Conservation (phyloP, 2,797 vertebrate species). For the Muscicapa striata region DNA sequence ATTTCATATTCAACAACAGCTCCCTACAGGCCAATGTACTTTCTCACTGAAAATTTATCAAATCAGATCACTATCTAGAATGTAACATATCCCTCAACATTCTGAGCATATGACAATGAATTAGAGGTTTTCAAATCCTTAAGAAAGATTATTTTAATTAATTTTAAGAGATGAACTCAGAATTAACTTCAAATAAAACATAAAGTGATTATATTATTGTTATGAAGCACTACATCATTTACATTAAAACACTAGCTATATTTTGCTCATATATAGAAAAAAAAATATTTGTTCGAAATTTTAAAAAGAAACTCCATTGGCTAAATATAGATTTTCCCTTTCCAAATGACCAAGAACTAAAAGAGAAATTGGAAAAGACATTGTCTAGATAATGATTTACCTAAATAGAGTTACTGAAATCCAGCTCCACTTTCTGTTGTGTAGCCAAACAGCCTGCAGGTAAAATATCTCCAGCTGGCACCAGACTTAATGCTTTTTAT, state of each 20-base stretch:
- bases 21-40: neutral
- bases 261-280: neutral
- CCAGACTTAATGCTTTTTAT: slow-evolving; percentile 40
- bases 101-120: neutral
- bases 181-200: neutral
- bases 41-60: neutral
- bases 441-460: slow-evolving; percentile 20
- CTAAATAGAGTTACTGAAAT: slow-evolving; percentile 34
- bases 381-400: slow-evolving; percentile 10
- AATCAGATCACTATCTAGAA: neutral
- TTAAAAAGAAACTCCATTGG: neutral
- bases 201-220: neutral
- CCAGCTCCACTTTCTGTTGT: slow-evolving; percentile 1
- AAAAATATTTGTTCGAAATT: neutral
- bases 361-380: slow-evolving; percentile 9
- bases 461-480: slow-evolving; percentile 20
- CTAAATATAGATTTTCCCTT: neutral
- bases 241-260: neutral
- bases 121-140: neutral
- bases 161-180: neutral
- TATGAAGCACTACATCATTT: neutral
- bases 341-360: neutral
- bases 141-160: neutral
- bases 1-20: neutral
- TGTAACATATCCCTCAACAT: neutral